Evolutionary conservation across 2,113 vertebrate species (phyloP).

Genomic region (Ophiodon elongatus): DNA sequence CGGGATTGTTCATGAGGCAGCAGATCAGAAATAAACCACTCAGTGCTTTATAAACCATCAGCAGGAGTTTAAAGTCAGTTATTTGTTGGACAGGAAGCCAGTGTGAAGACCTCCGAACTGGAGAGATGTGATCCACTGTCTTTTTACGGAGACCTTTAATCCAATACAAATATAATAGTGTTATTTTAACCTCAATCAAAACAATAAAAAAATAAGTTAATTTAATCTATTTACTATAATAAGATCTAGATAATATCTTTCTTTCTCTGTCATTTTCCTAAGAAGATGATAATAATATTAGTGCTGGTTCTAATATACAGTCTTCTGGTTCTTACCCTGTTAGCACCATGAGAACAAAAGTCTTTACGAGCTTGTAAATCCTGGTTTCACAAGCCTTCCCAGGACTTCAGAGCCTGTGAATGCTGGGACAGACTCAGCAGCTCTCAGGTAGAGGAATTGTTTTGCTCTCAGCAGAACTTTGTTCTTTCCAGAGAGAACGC

Average conservation of each 20-base stretch:
- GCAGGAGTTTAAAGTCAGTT: too few species aligned
- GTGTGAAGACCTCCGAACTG: too few species aligned
- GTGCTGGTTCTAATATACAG: neutral
- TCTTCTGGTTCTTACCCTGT: neutral
- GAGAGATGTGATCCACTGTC: too few species aligned
- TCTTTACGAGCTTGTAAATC: neutral
- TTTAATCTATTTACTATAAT: neutral
- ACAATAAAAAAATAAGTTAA: neutral
- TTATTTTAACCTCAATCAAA: neutral
- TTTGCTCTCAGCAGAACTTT: neutral
- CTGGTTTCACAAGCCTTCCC: slow-evolving; percentile 9
- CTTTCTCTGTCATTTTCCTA: neutral
- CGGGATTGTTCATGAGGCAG: too few species aligned
- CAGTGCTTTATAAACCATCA: too few species aligned
- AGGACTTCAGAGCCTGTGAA: neutral
- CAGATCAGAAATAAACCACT: too few species aligned
- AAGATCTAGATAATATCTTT: neutral
- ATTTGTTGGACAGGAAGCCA: too few species aligned
- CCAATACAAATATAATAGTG: too few species aligned
- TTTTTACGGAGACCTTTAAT: too few species aligned
- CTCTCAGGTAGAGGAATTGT: slow-evolving; percentile 6
- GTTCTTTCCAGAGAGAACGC: neutral
- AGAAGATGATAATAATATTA: neutral
- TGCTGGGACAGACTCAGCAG: neutral
- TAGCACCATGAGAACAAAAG: slow-evolving; percentile 1